Conservation (phyloP, 2,797 vertebrate genomes). For the Artibeus lituratus region DNA sequence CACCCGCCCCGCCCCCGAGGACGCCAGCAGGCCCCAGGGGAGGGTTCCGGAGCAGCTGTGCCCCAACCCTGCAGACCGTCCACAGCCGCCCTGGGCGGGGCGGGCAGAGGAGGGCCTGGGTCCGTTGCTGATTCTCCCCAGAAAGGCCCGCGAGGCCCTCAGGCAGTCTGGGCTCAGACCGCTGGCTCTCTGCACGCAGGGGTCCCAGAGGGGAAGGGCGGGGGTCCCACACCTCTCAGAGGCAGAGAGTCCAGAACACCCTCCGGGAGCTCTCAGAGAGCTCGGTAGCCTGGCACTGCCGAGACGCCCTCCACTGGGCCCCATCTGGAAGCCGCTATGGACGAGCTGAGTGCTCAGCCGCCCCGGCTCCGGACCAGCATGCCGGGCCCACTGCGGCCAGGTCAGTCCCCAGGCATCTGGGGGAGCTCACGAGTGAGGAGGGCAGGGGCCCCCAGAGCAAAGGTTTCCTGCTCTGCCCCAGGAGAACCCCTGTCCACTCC, state of each 20-base stretch:
- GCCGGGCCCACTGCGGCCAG: neutral
- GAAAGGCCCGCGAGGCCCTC: neutral
- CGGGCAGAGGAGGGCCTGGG: no score
- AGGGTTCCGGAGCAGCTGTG: neutral
- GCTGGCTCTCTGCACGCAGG: neutral
- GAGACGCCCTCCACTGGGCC: neutral
- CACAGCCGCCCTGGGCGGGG: neutral
- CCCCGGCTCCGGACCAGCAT: neutral
- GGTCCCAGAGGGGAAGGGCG: neutral
- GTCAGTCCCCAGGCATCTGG: fast-evolving
- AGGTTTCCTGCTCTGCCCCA: neutral
- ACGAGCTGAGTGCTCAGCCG: fast-evolving
- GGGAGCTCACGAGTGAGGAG: neutral
- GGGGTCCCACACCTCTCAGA: neutral
- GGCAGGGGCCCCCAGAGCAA: neutral
- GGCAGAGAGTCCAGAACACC: neutral
- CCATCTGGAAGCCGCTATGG: neutral
- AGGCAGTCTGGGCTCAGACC: neutral
- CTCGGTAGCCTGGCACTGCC: neutral
- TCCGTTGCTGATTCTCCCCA: neutral
- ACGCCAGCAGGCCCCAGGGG: neutral
- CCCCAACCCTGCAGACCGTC: neutral
- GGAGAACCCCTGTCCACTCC: neutral
- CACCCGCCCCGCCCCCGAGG: neutral
- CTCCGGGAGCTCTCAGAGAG: neutral